These are phyloP conservation scores for Orthosia gothica DNA, from an alignment of 2,888 invertebrate genomes.

Conservation along the genomic window DNA sequence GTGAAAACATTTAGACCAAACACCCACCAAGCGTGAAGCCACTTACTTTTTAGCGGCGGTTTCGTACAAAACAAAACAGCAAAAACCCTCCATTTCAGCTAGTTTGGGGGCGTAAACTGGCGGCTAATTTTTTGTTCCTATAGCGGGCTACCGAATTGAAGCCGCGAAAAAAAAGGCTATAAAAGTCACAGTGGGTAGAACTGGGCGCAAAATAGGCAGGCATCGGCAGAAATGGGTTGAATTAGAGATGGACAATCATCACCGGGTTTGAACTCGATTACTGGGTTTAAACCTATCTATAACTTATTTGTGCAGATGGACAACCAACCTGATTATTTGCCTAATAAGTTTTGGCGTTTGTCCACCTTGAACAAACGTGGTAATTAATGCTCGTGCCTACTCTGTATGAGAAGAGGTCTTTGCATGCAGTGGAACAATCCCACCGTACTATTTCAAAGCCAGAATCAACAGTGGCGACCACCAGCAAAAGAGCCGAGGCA, in stretches of 20 bases:
- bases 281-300: not conserved
- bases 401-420: not conserved
- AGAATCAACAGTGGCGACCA: no score
- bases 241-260: not conserved
- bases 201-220: not conserved
- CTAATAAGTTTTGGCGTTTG: no score
- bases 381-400: not conserved
- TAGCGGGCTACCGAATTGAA: slow-evolving; percentile 41
- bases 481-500: no score
- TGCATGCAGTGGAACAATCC: not conserved
- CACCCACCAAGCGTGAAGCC: slow-evolving; percentile 46
- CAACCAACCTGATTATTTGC: no score
- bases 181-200: slow-evolving; percentile 30
- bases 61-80: slow-evolving; percentile 51
- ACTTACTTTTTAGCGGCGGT: slow-evolving; percentile 60
- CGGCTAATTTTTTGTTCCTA: slow-evolving; percentile 57
- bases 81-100: slow-evolving; percentile 42
- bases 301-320: no score
- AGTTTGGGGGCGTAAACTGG: slow-evolving; percentile 52
- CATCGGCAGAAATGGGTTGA: slow-evolving; percentile 13
- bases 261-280: not conserved
- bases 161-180: slow-evolving; percentile 46
- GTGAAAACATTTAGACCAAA: slow-evolving; percentile 56
- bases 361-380: no score
- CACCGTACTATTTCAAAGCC: no score